phyloP scores from a whole-genome alignment of 1,140 invertebrate genomes.

The Microplitis mediator region DNA sequence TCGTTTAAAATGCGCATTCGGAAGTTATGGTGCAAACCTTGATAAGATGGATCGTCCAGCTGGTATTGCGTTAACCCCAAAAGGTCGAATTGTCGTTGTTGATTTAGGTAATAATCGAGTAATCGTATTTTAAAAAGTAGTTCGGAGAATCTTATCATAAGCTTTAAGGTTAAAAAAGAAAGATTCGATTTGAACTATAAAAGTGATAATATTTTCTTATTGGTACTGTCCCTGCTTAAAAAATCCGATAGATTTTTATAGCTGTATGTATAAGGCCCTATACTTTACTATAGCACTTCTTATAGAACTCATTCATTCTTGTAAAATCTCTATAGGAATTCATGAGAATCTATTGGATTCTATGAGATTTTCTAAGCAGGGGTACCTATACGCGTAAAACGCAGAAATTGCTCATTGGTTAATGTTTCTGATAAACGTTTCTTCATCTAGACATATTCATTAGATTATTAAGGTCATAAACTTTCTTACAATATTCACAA shows the following conservation, averaged over 20 bases:
- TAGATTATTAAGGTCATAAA: neutral
- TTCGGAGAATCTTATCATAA: neutral
- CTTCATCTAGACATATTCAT: neutral
- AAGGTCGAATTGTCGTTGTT: slow-evolving; percentile 83
- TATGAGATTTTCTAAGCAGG: no score
- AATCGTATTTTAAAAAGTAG: slow-evolving; percentile 67
- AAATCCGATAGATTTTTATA: no score
- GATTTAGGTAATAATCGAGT: slow-evolving; percentile 96
- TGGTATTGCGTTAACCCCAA: slow-evolving; percentile 83
- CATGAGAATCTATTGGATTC: no score
- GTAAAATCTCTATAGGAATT: no score
- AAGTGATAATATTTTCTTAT: neutral
- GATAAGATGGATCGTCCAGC: slow-evolving; percentile 90
- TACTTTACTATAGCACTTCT: no score
- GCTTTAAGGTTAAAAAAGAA: neutral
- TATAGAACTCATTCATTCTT: no score
- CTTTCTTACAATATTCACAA: neutral
- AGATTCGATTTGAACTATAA: neutral
- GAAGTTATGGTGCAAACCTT: slow-evolving; percentile 80
- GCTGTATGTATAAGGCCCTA: no score
- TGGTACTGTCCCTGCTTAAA: no score
- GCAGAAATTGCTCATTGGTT: neutral
- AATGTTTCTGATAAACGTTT: neutral
- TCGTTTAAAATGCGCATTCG: slow-evolving; percentile 79
- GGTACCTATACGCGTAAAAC: neutral